Evolutionary conservation across 2,888 invertebrate species (phyloP), one percentile per base, ranked within the genome.

Genomic region (Lithodes maja): DNA sequence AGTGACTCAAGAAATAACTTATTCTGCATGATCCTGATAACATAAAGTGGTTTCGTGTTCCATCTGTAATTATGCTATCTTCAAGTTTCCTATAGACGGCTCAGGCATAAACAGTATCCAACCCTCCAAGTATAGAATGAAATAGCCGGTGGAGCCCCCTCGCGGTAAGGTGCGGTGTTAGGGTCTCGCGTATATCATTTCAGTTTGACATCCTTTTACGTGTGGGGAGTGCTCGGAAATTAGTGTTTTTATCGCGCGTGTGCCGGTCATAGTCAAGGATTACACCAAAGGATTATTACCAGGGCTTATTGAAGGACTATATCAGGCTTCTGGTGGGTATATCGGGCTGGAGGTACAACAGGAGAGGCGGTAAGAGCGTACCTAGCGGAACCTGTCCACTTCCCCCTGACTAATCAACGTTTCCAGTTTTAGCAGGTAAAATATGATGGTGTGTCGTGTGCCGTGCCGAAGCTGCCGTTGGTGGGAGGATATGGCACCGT

Each of bases 151-250:
- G 33, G 15, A 15, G 74, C 74, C 74, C n/a, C n/a, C 74, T 74
- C 7, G 5, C 74, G 74, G 74, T 3, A n/a, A 74, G 17, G 74
- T 74, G 17, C 5, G 17, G 74, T 74, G n/a, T 74, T 74, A 74
- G 74, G 9, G n/a, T 74, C n/a, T 15, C 9, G 74, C n/a, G 74
- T 74, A 7, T 74, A 74, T 74, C 7, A n/a, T 9, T 74, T 74
- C 33, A 74, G 74, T 74, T 74, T 74, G 74, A 15, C 74, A 74
- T 17, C 74, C 74, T 74, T 74, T 74, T 74, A 7, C n/a, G 74
- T 74, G 74, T 74, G 33, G 5, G 17, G n/a, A n/a, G 74, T n/a
- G 74, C 9, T 7, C 33, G n/a, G 74, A 74, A 74, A 68, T 12
- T n/a, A 1, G 74, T 74, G n/a, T 9, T 15, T 74, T 74, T 74